Base-by-base conservation (phyloP, 1,140 invertebrate genomes). In the Conus ventricosus region DNA sequence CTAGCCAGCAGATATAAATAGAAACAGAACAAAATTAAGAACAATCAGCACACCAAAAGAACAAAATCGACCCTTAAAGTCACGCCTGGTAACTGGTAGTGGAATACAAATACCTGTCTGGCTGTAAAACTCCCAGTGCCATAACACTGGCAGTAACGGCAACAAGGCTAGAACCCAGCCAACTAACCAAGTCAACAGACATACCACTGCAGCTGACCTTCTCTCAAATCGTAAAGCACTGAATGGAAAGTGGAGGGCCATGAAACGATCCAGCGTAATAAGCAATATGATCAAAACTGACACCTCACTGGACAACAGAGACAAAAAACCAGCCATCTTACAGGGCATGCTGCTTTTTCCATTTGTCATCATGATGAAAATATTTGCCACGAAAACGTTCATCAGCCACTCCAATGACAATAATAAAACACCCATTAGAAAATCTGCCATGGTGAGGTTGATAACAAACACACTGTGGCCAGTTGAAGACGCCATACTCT, bases 351-450 rank as follows among this genome's bases (percentile, higher is more conserved):
- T 92, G 4, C n/a, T 85, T 67, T 81, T 88, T 88, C 93, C 93
- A 94, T 0, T 60, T 39, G 6, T 5, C n/a, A 25, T 89, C 93
- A 84, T 93, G 51, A 39, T 88, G 88, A 10, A 91, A 82, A 82
- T 93, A 94, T 15, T 27, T 78, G 39, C 91, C 92, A 23, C 90
- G 84, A 63, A 90, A 93, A n/a, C 85, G 25, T 10, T 85, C 75
- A 80, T 94, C 93, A 13, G 91, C 91, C 20, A 89, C 51, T 7
- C 91, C 93, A 55, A 94, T 92, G 8, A 93, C 90, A 3, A 91
- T 39, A 39, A 94, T 71, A 83, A 94, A 11, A 94, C 71, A 10
- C 93, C 93, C 93, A 94, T 94, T 20, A 93, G 51, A 20, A 93
- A 88, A 71, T 94, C 92, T 25, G 93, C 90, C 15, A 92, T 13